Percentiles rank a stretch among this genome's conserved stretches.
phyloP scores from a whole-genome alignment of 2,113 vertebrate species.

The Neolamprologus fasciatus region DNA sequence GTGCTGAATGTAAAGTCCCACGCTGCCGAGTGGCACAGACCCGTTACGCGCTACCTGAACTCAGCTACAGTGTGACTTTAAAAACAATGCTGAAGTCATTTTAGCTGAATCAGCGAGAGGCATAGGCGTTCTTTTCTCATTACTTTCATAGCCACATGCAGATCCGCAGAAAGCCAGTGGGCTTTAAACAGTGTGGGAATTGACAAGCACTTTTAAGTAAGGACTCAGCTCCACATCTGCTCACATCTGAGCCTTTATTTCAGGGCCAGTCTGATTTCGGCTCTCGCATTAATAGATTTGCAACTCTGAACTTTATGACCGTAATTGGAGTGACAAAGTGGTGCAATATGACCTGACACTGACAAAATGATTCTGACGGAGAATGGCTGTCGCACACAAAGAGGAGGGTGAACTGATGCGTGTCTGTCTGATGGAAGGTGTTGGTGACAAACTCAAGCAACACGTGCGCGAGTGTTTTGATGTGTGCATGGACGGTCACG shows the following conservation, averaged over 20 bases:
- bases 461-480: neutral
- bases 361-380: slow-evolving; percentile 23
- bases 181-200: neutral
- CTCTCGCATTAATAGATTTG: neutral
- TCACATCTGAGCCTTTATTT: neutral
- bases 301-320: neutral
- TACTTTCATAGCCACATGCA: neutral
- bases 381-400: slow-evolving; percentile 13
- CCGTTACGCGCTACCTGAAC: neutral
- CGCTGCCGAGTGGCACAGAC: neutral
- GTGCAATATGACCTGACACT: slow-evolving; percentile 19
- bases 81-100: neutral
- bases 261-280: neutral
- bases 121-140: neutral
- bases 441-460: neutral
- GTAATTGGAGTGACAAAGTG: slow-evolving; percentile 34
- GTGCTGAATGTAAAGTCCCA: neutral
- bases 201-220: neutral
- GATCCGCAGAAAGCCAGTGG: neutral
- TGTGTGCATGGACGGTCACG: neutral
- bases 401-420: neutral
- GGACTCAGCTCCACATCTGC: neutral
- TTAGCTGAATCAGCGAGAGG: neutral
- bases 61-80: neutral
- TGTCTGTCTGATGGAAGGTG: neutral